phyloP scores from a whole-genome alignment of 2,113 vertebrate species.

The Psettodes erumei region DNA sequence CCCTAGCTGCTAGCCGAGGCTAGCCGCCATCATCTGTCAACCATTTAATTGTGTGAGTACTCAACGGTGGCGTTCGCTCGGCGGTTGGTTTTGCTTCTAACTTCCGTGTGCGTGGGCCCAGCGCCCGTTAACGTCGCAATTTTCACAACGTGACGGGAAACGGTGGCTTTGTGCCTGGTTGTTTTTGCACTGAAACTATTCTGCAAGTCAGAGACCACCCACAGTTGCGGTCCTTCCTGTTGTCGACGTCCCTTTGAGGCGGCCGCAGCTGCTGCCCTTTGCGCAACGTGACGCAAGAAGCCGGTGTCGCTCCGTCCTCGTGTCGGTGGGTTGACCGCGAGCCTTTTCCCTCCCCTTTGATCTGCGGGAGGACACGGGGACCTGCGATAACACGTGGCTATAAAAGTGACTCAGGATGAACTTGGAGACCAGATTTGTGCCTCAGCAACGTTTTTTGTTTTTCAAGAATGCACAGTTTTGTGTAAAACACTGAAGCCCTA shows the following conservation, averaged over 20 bases:
- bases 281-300: constrained; percentile 41
- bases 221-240: constrained; percentile 18
- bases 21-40: too few species aligned
- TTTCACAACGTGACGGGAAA: too few species aligned
- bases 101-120: too few species aligned
- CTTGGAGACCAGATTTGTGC: not conserved
- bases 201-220: not conserved
- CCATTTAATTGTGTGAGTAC: too few species aligned
- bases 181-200: not conserved
- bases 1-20: too few species aligned
- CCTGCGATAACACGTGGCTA: constrained; percentile 1
- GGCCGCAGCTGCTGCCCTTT: constrained; percentile 57
- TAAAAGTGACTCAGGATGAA: not conserved
- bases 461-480: too few species aligned
- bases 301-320: constrained; percentile 20
- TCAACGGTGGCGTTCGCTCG: too few species aligned
- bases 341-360: constrained; percentile 55
- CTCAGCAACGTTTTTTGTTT: too few species aligned
- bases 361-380: constrained; percentile 4
- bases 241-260: constrained; percentile 43
- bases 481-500: too few species aligned
- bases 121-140: too few species aligned
- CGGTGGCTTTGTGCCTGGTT: too few species aligned
- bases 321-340: constrained; percentile 29
- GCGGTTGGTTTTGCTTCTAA: too few species aligned